Evolutionary conservation across 2,113 vertebrate genomes (phyloP).

Genomic region (Sterna hirundo): DNA sequence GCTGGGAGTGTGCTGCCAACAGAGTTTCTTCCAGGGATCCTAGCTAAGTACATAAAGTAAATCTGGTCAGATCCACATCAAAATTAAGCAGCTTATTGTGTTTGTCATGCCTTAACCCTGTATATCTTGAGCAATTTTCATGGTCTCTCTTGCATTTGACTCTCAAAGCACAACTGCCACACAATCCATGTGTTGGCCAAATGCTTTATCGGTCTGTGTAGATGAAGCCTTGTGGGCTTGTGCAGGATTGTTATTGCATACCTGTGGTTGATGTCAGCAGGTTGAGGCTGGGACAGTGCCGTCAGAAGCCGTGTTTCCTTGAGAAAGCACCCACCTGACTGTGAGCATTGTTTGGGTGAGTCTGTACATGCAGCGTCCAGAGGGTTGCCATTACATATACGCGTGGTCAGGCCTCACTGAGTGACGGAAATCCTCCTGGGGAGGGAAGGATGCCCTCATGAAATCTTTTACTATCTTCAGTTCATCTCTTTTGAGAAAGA

Average conservation of each 20-base stretch:
- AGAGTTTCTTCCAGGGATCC: not conserved
- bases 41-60: not conserved
- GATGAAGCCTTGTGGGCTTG: not conserved
- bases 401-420: not conserved
- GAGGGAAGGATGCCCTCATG: not conserved
- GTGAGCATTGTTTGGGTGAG: not conserved
- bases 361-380: not conserved
- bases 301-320: not conserved
- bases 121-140: not conserved
- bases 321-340: not conserved
- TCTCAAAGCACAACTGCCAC: not conserved
- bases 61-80: not conserved
- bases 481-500: not conserved
- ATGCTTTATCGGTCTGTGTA: not conserved
- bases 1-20: not conserved
- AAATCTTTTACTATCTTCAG: not conserved
- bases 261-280: not conserved
- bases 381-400: not conserved
- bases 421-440: not conserved
- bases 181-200: not conserved
- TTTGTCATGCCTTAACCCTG: not conserved
- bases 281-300: not conserved
- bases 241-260: not conserved
- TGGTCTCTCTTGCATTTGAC: not conserved
- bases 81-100: not conserved